Evolutionary conservation across 1,140 invertebrate genomes (phyloP), one percentile per base, ranked within the genome.

Genomic region (Apis laboriosa): DNA sequence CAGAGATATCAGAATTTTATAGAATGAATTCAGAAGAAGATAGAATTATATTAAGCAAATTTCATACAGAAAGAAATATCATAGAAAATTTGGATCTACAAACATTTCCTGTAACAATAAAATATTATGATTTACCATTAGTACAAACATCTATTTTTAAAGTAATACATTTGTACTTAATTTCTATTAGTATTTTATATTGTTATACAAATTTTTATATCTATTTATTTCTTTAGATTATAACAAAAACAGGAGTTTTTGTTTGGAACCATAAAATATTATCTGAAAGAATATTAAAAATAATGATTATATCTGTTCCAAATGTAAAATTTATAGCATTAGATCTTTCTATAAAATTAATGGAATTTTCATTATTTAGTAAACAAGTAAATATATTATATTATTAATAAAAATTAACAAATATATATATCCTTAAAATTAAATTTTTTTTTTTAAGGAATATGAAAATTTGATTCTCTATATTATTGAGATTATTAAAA

Each of bases 71-170:
- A 63, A 75, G 84, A 63, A 74, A 86, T 68, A 73, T 86, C 9
- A 90, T 94, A 78, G 85, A 91, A 12, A 86, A 90, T 81, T 78
- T 94, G 21, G 87, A 91, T 77, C 84, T 94, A 5, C 84, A 80
- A 72, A 64, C 85, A 66, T 93, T 90, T 84, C 80, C 91, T 56
- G 84, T 91, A 17, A 89, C 51, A 55, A 86, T 93, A 5, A 90
- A 86, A 68, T 79, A 51, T 55, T 77, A 80, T 43, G 68, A 86
- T 64, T 61, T 93, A 56, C 78, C 85, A 56, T 75, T 68, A 51
- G 82, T 90, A 67, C 88, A 91, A 86, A 84, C 81, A 74, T 91
- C 91, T 15, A 86, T 94, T 73, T 80, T 93, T 77, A 90, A 92
- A 86, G 92, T 92, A 79, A 63, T 63, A 86, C 34, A 51, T 17